Evolutionary conservation across 2,797 vertebrate genomes (phyloP).

Genomic region (Hapalemur alaotrensis): DNA sequence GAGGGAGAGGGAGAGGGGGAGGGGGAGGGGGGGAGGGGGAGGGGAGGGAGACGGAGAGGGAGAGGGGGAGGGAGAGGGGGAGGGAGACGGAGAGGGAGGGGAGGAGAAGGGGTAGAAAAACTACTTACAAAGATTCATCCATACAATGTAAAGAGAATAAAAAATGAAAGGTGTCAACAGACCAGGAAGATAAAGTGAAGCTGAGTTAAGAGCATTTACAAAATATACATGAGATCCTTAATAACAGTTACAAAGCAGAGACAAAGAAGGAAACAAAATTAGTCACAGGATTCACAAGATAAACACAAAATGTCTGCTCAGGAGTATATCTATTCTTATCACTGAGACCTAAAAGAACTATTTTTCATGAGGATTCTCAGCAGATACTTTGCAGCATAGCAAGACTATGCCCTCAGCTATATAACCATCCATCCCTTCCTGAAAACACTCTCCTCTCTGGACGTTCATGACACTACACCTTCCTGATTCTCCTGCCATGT

Average conservation of each 20-base stretch:
- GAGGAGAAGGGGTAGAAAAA: not conserved
- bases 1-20: not conserved
- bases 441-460: not conserved
- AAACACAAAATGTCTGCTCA: not conserved
- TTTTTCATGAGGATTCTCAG: not conserved
- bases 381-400: not conserved
- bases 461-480: not conserved
- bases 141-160: not conserved
- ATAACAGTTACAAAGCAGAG: not conserved
- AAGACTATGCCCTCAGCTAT: not conserved
- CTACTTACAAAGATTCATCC: not conserved
- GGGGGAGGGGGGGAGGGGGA: not conserved
- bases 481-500: not conserved
- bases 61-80: not conserved
- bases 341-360: not conserved
- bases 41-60: not conserved
- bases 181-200: slow-evolving; percentile 24
- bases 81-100: not conserved
- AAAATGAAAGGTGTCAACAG: not conserved
- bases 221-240: not conserved
- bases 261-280: not conserved
- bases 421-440: not conserved
- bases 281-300: not conserved
- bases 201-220: not conserved
- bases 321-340: not conserved